A percentile compares a stretch with the other conserved stretches of the same genome.
These are phyloP conservation scores for Sebastes kiyomatsui DNA, from an alignment of 2,797 vertebrate species.

Conservation along the genomic window DNA sequence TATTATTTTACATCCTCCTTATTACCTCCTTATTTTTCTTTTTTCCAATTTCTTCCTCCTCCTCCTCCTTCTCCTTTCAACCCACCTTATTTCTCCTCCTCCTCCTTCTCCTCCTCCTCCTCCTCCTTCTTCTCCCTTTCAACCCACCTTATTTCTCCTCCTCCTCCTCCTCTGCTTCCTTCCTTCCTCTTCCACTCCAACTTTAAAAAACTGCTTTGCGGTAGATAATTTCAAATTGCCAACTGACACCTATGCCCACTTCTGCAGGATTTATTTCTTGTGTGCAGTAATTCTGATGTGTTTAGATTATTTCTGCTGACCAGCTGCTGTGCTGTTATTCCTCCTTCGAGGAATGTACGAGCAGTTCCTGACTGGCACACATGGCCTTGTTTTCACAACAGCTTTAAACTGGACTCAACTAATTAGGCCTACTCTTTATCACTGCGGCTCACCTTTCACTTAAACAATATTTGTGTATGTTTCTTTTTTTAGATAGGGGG, in stretches of 20 bases:
- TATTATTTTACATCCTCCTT: conserved; percentile 19
- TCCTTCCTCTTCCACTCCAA: conserved; percentile 10
- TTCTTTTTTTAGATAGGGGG: neutral
- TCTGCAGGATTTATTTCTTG: conserved; percentile 3
- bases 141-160: conserved; percentile 5
- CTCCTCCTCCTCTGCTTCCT: neutral
- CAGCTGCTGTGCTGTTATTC: conserved; percentile 29
- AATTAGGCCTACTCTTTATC: neutral
- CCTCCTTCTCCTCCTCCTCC: neutral
- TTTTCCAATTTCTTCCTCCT: neutral
- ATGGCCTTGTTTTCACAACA: conserved; percentile 17
- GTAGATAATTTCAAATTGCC: conserved; percentile 27
- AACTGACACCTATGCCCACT: conserved; percentile 10
- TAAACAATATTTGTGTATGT: neutral
- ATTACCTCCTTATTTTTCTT: neutral
- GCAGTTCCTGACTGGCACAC: neutral
- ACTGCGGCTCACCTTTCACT: neutral
- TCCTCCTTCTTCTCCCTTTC: neutral
- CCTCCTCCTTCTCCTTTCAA: neutral
- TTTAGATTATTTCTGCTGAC: conserved; percentile 59
- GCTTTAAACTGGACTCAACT: neutral
- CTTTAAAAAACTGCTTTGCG: conserved; percentile 6
- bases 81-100: conserved; percentile 13
- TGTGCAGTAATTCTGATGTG: conserved; percentile 17
- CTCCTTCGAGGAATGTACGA: conserved; percentile 31